phyloP scores from a whole-genome alignment of 1,140 invertebrate genomes.

The Atta texana region DNA sequence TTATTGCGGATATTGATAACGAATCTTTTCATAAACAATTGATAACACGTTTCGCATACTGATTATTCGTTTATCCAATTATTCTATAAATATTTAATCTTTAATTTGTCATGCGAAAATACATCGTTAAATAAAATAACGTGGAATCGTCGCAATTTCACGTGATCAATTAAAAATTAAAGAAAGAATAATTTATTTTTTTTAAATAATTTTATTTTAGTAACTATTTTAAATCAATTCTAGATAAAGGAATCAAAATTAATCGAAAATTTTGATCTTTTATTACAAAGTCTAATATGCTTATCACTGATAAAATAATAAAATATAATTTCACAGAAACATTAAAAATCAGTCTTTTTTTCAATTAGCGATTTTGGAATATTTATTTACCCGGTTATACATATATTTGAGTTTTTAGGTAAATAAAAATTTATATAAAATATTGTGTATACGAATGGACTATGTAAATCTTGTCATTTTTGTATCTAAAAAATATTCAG shows the following conservation, averaged over 20 bases:
- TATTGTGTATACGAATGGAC: background rate
- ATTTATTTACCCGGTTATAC: background rate
- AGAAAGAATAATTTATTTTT: conserved; percentile 22
- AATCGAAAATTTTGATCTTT: background rate
- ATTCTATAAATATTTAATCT: background rate
- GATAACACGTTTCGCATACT: background rate
- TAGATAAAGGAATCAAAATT: background rate
- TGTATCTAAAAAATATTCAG: conserved; percentile 13
- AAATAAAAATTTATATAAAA: background rate
- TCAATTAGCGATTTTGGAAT: background rate
- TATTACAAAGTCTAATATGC: background rate
- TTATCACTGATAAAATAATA: conserved; percentile 2
- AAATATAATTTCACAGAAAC: background rate
- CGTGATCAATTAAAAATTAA: background rate
- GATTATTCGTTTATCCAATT: background rate
- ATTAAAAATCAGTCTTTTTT: background rate
- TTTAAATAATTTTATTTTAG: background rate
- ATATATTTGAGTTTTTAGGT: conserved; percentile 5
- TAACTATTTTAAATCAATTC: conserved; percentile 3
- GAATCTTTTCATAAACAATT: conserved; percentile 1
- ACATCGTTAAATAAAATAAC: no score
- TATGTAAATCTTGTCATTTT: background rate
- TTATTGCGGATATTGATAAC: background rate
- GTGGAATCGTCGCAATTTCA: no score
- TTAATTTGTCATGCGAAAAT: no score